Percentiles rank a stretch among this genome's conserved stretches.
Evolutionary conservation across 2,888 invertebrate species (phyloP).

Genomic region (Neoscelio sp.): DNA sequence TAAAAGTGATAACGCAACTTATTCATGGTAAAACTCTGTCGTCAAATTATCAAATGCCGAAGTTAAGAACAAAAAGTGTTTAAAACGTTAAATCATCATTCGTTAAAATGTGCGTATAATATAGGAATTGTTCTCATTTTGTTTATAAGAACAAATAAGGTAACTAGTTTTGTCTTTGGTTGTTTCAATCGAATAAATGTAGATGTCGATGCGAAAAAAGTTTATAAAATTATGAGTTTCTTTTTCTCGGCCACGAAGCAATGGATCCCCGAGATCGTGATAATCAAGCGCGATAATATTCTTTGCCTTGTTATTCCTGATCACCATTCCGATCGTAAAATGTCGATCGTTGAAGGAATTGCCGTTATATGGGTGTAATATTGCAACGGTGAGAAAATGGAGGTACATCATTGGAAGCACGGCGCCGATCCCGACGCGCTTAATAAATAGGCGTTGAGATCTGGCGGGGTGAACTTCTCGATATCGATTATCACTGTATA

Average conservation of each 20-base stretch:
- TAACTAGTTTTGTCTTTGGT: no score
- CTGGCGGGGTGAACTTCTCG: slow-evolving; percentile 31
- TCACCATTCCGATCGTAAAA: slow-evolving; percentile 44
- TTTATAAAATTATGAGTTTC: no score
- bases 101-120: no score
- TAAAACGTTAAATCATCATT: no score
- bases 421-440: slow-evolving; percentile 7
- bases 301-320: slow-evolving; percentile 24
- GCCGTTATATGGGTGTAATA: slow-evolving; percentile 49
- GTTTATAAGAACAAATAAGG: no score
- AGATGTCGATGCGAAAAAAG: no score
- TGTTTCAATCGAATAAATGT: no score
- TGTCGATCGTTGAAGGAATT: slow-evolving; percentile 40
- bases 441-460: slow-evolving; percentile 58
- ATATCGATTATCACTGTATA: slow-evolving; percentile 57
- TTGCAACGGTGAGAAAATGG: slow-evolving; percentile 47
- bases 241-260: no score
- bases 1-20: no score
- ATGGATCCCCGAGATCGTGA: slow-evolving; percentile 16
- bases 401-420: slow-evolving; percentile 50
- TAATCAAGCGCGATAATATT: slow-evolving; percentile 49
- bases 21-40: no score
- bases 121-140: no score
- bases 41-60: no score
- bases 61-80: background rate